Evolutionary conservation across 2,113 vertebrate species (phyloP).

Genomic region (Coptodon rendalli): DNA sequence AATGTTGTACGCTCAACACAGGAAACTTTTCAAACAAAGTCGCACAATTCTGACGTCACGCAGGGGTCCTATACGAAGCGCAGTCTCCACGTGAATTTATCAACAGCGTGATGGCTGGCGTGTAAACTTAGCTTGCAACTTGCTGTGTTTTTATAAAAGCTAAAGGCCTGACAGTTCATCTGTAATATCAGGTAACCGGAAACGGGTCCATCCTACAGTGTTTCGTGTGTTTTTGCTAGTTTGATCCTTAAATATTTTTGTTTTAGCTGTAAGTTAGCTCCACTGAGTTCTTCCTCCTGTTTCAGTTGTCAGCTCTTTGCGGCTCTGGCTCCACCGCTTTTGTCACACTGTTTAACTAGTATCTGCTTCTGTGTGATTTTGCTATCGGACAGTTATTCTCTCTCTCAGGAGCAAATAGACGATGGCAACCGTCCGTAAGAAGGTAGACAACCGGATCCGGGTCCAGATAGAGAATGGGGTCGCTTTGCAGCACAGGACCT

Average conservation of each 20-base stretch:
- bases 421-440: constrained; percentile 86
- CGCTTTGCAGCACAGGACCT: constrained; percentile 77
- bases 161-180: neutral
- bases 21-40: neutral
- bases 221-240: neutral
- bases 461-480: constrained; percentile 98
- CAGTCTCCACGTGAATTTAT: constrained; percentile 64
- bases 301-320: neutral
- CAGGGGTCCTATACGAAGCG: constrained; percentile 43
- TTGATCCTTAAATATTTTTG: neutral
- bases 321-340: neutral
- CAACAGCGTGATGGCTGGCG: constrained; percentile 30
- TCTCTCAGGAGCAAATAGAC: neutral
- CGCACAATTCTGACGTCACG: constrained; percentile 45
- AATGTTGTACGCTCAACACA: neutral
- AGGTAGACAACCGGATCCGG: constrained; percentile 92
- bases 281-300: neutral
- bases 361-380: neutral
- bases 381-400: neutral
- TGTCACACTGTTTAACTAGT: neutral
- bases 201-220: neutral
- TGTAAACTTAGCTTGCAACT: neutral
- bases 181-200: neutral
- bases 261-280: neutral
- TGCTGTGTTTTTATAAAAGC: neutral